These are phyloP conservation scores for Atractosteus spatula DNA, from an alignment of 2,113 vertebrate species.

Conservation along the genomic window DNA sequence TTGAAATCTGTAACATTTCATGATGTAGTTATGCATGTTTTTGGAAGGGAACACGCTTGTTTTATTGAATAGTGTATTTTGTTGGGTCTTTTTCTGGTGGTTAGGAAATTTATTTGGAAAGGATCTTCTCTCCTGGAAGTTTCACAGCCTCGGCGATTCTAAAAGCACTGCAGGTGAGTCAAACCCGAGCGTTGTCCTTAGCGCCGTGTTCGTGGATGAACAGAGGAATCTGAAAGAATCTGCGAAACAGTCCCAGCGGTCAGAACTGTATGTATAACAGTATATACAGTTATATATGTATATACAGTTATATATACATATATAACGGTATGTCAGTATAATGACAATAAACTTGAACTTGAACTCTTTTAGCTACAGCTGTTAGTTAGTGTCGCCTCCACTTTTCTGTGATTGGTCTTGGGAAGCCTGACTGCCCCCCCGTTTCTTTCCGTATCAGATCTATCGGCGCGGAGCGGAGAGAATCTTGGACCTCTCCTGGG, in stretches of 20 bases:
- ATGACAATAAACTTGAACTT: no score
- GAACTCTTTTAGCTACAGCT: not conserved
- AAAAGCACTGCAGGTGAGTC: slow-evolving; percentile 80
- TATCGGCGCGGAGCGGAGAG: slow-evolving; percentile 76
- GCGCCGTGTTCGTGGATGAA: no score
- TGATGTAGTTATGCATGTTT: no score
- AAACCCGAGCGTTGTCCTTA: no score
- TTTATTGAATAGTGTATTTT: no score
- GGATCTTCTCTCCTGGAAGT: slow-evolving; percentile 76
- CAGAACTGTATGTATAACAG: no score
- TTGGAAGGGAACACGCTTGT: no score
- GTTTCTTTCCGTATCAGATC: slow-evolving; percentile 71
- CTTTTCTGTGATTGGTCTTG: not conserved
- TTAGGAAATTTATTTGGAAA: slow-evolving; percentile 84
- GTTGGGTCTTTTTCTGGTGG: not conserved
- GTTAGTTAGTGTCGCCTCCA: not conserved
- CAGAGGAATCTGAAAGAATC: not conserved
- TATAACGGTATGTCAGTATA: no score
- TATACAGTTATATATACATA: no score
- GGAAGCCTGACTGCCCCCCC: not conserved
- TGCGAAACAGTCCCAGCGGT: not conserved
- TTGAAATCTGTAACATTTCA: no score
- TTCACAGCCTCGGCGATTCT: slow-evolving; percentile 80
- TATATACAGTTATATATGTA: no score
- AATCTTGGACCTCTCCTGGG: slow-evolving; percentile 77